Base-by-base conservation (phyloP, 2,797 vertebrate species). In the Merluccius polli region DNA sequence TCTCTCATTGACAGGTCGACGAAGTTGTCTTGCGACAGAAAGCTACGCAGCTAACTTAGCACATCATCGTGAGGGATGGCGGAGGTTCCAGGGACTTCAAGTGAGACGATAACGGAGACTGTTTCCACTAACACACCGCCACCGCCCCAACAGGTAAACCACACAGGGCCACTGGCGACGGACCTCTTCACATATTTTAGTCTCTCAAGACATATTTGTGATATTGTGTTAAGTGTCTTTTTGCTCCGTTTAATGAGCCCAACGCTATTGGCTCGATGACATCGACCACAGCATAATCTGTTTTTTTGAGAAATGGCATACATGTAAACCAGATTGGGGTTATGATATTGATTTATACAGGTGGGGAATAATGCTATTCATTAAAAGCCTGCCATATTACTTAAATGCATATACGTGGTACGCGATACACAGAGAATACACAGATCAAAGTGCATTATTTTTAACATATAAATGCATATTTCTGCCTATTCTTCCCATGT, bases 91-190 rank as follows among this genome's bases (percentile, higher is more conserved):
- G 91, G 94, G 81, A 93, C 93, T 80, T 94, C 94, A 24, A 94
- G 93, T 81, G 94, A 95, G 81, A 94, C 94, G 77, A 94, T 95
- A 81, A 95, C 94, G 77, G 94, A 95, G 92, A 94, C 94, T 0
- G 91, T 95, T 36, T 82, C 90, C 86, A 88, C 87, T 0, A 89
- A 83, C 78, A 93, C 94, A 0, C 93, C 93, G 81, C 93, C 94
- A 15, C 93, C 92, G 70, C 93, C 92, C 73, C 94, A 93, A 79
- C 94, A 94, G 93, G 94, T 93, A 89, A 73, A 27, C 1, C 10
- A 31, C 44, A 41, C 27, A 13, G 12, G 0, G 16, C 44, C 44
- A 4, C 44, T 21, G 44, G 41, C 8, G 41, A 13, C 13, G 13
- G 41, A 44, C 41, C 44, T 5, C 59, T 65, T 27, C 59, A 27